phyloP scores from a whole-genome alignment of 2,113 vertebrate genomes.

The Emydura subglobosa region DNA sequence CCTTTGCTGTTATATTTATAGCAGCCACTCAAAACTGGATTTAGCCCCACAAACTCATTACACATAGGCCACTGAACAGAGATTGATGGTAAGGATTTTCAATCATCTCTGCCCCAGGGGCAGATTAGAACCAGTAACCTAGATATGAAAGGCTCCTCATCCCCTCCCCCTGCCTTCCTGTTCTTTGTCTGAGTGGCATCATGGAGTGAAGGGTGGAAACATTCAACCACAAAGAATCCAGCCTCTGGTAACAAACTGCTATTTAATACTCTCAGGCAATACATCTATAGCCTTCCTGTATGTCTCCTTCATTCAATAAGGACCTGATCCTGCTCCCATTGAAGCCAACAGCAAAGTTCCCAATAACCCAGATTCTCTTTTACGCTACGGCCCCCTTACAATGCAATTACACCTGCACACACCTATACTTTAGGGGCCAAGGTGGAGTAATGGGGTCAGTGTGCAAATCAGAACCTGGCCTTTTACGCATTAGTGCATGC shows the following conservation, averaged over 20 bases:
- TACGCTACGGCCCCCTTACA: neutral
- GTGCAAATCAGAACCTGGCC: neutral
- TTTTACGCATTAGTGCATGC: neutral
- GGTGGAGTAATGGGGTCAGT: neutral
- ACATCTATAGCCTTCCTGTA: rapidly evolving
- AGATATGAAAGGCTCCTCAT: slow-evolving; percentile 5
- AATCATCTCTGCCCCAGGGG: neutral
- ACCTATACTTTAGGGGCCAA: neutral
- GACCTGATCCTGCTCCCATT: neutral
- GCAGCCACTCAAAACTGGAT: neutral
- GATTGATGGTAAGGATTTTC: neutral
- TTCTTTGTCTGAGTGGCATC: slow-evolving; percentile 63
- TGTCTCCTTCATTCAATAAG: neutral
- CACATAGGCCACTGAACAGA: neutral
- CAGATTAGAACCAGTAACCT: slow-evolving; percentile 23
- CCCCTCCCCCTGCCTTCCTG: slow-evolving; percentile 50
- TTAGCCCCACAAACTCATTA: neutral
- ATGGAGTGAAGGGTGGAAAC: slow-evolving; percentile 41
- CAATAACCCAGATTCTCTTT: rapidly evolving
- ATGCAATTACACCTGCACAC: neutral
- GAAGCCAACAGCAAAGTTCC: neutral
- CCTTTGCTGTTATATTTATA: rapidly evolving
- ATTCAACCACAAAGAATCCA: neutral
- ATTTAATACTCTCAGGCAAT: neutral
- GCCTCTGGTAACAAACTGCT: slow-evolving; percentile 37